Evolutionary conservation across 92 coral and sea anemone species (phyloP).

Genomic region (Porites lobata): DNA sequence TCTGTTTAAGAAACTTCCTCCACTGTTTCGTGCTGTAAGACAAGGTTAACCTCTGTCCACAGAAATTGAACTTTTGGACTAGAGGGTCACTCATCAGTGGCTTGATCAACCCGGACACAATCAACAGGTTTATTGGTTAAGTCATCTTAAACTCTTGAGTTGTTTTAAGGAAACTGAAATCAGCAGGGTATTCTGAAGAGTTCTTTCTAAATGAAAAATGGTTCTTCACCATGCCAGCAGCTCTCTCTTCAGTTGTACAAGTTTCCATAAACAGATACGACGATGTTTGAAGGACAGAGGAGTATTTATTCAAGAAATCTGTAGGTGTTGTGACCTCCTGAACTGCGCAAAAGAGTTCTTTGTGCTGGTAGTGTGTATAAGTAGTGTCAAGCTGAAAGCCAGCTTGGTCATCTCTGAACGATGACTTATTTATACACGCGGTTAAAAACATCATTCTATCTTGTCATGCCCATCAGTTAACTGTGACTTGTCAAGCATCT

Average conservation of each 20-base stretch:
- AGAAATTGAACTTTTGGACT: conserved; percentile 61
- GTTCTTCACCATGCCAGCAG: conserved; percentile 59
- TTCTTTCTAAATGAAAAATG: conserved; percentile 54
- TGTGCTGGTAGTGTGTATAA: conserved; percentile 56
- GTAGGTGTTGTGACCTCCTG: conserved; percentile 64
- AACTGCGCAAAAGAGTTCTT: conserved; percentile 33
- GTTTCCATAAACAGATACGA: conserved; percentile 70
- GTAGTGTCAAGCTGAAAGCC: conserved; percentile 4
- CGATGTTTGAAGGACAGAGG: conserved; percentile 58
- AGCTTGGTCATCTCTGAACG: conserved; percentile 42
- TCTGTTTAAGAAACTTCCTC: conserved; percentile 69
- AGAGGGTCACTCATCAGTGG: conserved; percentile 63
- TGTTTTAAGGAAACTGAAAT: conserved; percentile 65
- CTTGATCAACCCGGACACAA: conserved; percentile 73
- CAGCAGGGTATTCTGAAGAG: conserved; percentile 71
- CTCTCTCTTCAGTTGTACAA: conserved; percentile 34
- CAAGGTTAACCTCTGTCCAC: conserved; percentile 66
- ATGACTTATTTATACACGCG: too few species aligned
- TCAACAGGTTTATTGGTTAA: conserved; percentile 45
- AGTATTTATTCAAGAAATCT: conserved; percentile 65
- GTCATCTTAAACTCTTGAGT: conserved; percentile 61
- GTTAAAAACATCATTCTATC: neutral
- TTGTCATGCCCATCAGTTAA: conserved; percentile 56
- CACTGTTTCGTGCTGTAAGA: conserved; percentile 71
- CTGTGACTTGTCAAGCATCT: conserved; percentile 50